Base-by-base conservation (phyloP, 2,113 vertebrate species). In the Oncorhynchus clarkii region DNA sequence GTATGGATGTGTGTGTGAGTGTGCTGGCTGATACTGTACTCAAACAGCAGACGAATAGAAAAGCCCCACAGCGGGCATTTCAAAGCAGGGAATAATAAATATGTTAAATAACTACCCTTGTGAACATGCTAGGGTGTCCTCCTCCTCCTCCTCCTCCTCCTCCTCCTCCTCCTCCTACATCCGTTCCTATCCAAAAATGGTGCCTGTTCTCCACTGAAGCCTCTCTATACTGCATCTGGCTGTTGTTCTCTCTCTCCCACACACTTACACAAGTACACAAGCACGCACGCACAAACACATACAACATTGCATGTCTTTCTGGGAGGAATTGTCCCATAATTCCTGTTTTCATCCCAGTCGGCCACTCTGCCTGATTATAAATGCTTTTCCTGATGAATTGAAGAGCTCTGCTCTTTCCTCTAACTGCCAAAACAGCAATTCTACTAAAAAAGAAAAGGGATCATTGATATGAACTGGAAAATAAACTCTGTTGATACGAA, bases 401-500 rank as follows among this genome's bases (percentile, higher is more conserved):
- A 24, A 24, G 22, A 24, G 22, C 57, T 65, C 31, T 62, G 62
- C 24, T 39, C 34, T 20, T 60, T n/a, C 60, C 24, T 39, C 18
- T 62, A 1, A 8, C 59, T 24, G 59, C 59, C 59, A 22, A 5
- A 22, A 22, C 59, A 54, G 51, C 49, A 24, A 31, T 67, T 54
- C 16, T 18, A 54, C 76, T 85, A 89, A 89, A 22, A 65, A 20
- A 9, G 3, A 57, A 2, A 0, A 8, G 18, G 20, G 26, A 18
- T 1, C 22, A 20, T 86, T 80, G 88, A 83, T 83, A 81, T 82
- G 82, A 72, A 78, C 73, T 84, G 79, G 80, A 78, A 89, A 83
- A 87, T 74, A 84, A 85, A 82, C 78, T 75, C 73, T 39, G 80
- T 71, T 86, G 85, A 84, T 85, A 86, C 83, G 83, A 91, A 77